Evolutionary conservation across 2,888 invertebrate species (phyloP), one percentile per base, ranked within the genome.

Genomic region (Lochmaea crataegi): DNA sequence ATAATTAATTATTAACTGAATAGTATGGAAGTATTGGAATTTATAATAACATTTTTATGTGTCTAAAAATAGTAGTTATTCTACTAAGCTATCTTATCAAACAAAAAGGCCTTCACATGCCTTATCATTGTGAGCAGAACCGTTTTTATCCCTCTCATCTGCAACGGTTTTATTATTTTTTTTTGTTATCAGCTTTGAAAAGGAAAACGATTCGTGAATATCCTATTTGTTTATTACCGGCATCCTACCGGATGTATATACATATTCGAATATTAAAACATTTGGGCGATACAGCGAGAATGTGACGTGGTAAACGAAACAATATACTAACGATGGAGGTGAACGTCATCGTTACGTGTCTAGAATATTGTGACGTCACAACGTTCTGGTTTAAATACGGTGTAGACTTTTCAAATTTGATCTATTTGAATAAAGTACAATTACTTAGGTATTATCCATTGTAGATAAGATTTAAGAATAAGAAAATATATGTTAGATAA

Each of bases 331-430:
- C 65, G 65, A 58, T 71, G 66, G 66, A 65, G 70, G 53, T 38
- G 14, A 65, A 75, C 80, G 79, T 79, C 80, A 79, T 78, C 76
- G 73, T 79, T 78, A 79, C 80, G 78, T 80, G 78, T 76, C 75
- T 78, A 75, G 80, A 79, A 78, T 80, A 72, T 61, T 51, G 74
- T 79, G 79, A 79, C 79, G 79, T 79, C 78, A 78, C 75, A 72
- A 78, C 42, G 73, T 75, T 77, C 77, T 79, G 75, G 60, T 74
- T 75, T 77, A 78, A 72, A 73, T 72, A 70, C 67, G 45, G 12
- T 45, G 45, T 5, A 11, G 14, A 45, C 14, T 11, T 45, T 45
- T 45, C 32, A 38, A 45, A 45, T 45, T 45, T 45, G 14, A 45
- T 45, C 45, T 11, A 45, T 45, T 45, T 2, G 5, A 45, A 38